Evolutionary conservation across 2,797 vertebrate genomes (phyloP), one percentile per base, ranked within the genome.

Genomic region (Pipistrellus nathusii): DNA sequence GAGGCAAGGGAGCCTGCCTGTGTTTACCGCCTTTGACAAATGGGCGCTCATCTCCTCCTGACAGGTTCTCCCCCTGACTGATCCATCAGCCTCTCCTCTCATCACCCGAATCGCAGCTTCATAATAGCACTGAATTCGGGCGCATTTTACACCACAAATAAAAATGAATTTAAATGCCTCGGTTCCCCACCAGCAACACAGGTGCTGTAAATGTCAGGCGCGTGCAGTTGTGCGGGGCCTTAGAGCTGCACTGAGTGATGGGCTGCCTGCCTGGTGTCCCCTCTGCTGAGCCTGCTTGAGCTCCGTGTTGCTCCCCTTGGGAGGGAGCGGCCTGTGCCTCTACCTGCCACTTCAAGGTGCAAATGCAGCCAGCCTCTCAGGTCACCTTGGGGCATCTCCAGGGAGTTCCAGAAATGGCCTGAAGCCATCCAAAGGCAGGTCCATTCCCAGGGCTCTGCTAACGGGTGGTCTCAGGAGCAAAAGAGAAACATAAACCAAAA

Each of bases 101-200:
- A 44, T 95, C 90, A 88, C 85, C 91, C 30, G 32, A 13, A 48
- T 55, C 25, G 21, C 44, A 11, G 41, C 88, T 91, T 95, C 85
- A 78, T 95, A 77, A 92, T 4, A 75, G 71, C 73, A 17, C 9
- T 57, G 90, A 92, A 71, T 62, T 89, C 92, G 44, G 59, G 48
- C 75, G 93, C 90, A 91, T 92, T 84, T 88, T 84, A 71, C 12
- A 77, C 25, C 69, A 85, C 91, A 95, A 82, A 92, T 78, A 93
- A 92, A 91, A 93, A 95, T 9, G 30, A 91, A 91, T 88, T 48
- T 86, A 44, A 97, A 69, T 81, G 92, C 87, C 94, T 96, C 64
- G 0, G 10, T 32, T 94, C 94, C 41, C 73, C 6, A 25, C 69
- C 72, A 85, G 89, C 59, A 96, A 73, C 14, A 4, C 1, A 0